Conservation (phyloP, 2,888 invertebrate genomes). For the Brachypterus glaber region DNA sequence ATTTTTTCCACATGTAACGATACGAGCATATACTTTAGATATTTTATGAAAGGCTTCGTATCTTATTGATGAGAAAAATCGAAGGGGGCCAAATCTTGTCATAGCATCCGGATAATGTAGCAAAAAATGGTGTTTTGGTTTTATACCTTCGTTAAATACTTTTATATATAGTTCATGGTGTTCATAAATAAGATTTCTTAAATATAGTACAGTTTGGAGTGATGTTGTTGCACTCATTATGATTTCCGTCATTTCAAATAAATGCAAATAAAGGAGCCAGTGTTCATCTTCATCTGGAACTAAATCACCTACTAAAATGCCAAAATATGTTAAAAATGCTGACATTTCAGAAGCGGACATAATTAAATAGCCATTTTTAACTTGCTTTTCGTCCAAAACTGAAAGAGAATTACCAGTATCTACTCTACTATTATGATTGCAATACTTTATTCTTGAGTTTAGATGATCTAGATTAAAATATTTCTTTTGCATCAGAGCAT, state of each 20-base stretch:
- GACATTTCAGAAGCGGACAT: constrained; percentile 14
- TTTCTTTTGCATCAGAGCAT: constrained; percentile 9
- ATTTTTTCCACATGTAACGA: constrained; percentile 15
- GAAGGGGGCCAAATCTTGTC: constrained; percentile 16
- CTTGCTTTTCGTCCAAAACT: constrained; percentile 9
- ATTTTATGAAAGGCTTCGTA: constrained; percentile 20
- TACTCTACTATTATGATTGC: constrained; percentile 6
- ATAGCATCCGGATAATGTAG: constrained; percentile 20
- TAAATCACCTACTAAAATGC: constrained; percentile 13
- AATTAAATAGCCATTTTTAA: constrained; percentile 12
- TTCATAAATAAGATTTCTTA: constrained; percentile 15
- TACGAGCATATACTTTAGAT: constrained; percentile 15
- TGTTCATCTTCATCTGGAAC: constrained; percentile 7
- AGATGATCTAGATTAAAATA: constrained; percentile 12
- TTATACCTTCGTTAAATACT: constrained; percentile 14
- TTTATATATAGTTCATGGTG: constrained; percentile 15
- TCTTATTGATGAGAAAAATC: constrained; percentile 17
- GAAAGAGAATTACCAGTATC: constrained; percentile 13
- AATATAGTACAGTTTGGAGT: constrained; percentile 5
- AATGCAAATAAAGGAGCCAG: constrained; percentile 14
- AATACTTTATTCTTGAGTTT: constrained; percentile 13
- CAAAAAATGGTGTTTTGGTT: constrained; percentile 21
- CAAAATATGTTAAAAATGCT: constrained; percentile 14
- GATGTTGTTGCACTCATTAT: constrained; percentile 9
- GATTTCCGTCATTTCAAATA: constrained; percentile 15